Conservation (phyloP, 2,797 vertebrate species). For the Anableps anableps region DNA sequence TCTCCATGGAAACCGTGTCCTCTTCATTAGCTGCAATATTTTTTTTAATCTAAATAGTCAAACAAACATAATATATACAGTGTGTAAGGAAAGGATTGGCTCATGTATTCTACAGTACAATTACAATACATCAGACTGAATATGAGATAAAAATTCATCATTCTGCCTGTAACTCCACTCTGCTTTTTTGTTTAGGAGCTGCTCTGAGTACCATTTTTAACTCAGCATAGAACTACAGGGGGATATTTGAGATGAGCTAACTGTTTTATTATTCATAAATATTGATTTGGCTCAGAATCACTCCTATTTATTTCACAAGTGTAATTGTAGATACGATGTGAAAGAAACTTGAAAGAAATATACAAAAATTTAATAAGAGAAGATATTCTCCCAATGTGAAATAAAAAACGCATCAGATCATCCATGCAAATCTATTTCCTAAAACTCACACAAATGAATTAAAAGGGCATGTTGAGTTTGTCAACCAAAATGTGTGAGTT, state of each 20-base stretch:
- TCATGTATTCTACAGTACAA: background rate
- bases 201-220: conserved; percentile 21
- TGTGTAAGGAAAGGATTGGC: background rate
- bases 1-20: conserved; percentile 4
- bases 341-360: conserved; percentile 20
- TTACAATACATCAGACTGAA: background rate
- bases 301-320: conserved; percentile 46
- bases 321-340: background rate
- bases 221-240: too few relatives aligned
- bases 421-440: conserved; percentile 34
- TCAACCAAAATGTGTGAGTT: conserved; percentile 39
- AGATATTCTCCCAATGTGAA: conserved; percentile 20
- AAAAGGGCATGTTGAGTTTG: conserved; percentile 45
- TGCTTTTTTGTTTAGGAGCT: conserved; percentile 13
- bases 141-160: background rate
- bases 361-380: conserved; percentile 11
- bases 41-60: background rate
- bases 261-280: conserved; percentile 62
- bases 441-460: conserved; percentile 50
- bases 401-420: conserved; percentile 46
- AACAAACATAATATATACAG: background rate
- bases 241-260: too few relatives aligned
- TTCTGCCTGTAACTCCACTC: background rate
- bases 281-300: conserved; percentile 63
- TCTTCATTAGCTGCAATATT: background rate